Evolutionary conservation across 2,888 invertebrate species (phyloP), one percentile per base, ranked within the genome.

Genomic region (Drosophila colorata): DNA sequence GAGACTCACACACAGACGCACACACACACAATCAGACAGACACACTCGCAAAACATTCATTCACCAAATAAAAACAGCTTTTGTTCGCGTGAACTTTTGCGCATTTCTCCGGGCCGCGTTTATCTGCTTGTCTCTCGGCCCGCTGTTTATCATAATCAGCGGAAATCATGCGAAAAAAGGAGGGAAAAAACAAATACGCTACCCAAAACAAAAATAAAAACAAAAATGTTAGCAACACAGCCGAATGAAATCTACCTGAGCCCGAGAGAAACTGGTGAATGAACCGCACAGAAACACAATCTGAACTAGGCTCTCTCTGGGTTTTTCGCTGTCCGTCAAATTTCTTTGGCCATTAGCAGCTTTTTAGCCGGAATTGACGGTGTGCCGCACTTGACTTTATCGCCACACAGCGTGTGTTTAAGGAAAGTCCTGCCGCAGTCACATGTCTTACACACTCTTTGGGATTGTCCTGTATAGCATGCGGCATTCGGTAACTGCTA

Each of bases 381-480:
- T 66, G 49, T 25, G 14, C 41, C 52, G 18, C 87, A 84, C 83
- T 84, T 84, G 87, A 84, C 83, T 87, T 67, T 79, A 87, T 82
- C 80, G 33, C 20, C 18, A 49, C 68, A 16, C 84, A 80, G 82
- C 81, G 41, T 64, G 81, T 53, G 57, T 16, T 46, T 13, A 47
- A 7, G 87, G 86, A 77, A 82, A 82, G 52, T 80, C 87, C 83
- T 75, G 41, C 0, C 47, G 23, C 35, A 61, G 16, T 55, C 64
- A 64, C 81, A 77, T 77, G 68, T 68, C 68, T 41, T 28, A 72
- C 66, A 80, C 60, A 72, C 37, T 16, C 65, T 51, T 49, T 56
- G 82, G 83, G 86, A 70, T 66, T 73, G 60, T 79, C 87, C 87
- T 77, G 82, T 51, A 67, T 4, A 13, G 33, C 33, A 33, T 33